Evolutionary conservation across 2,797 vertebrate genomes (phyloP), one percentile per base, ranked within the genome.

Genomic region (Myotis planiceps): DNA sequence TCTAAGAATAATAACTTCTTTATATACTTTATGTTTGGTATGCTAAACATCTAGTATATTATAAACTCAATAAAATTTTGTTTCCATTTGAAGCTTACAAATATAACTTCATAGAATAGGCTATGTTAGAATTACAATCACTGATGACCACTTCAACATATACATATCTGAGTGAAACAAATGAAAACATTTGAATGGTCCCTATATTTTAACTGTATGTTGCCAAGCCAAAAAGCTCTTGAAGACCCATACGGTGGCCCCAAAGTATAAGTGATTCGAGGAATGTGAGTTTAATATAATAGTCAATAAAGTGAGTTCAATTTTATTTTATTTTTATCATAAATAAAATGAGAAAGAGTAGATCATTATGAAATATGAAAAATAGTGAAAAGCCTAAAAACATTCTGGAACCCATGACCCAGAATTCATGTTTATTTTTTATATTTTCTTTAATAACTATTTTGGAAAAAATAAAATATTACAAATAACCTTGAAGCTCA

Each of bases 261-360:
- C 71, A 94, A 95, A 78, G 55, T 16, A 71, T 10, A 51, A 12
- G 29, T 18, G 32, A 71, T 34, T 85, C 25, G 37, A 51, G 65
- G 42, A 63, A 76, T 27, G 47, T 19, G 58, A 29, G 6, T 23
- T 94, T 69, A 92, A 60, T 29, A 71, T 2, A 81, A 7, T 3
- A 60, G 53, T 87, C 47, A 23, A 21, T 75, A 34, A 88, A 84
- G 47, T 27, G 21, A 53, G 19, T n/a, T 78, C 29, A 75, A 49
- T 47, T 55, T 80, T 53, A 84, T 83, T 74, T 71, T 81, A 45
- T 76, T 65, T 83, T 96, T 91, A 19, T 39, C 32, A 85, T 21
- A 96, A 80, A 82, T 16, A 18, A 53, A 87, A 55, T 55, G 25
- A 88, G 85, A 88, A 91, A 47, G 3, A 63, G 4, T 2, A 27